Base-by-base conservation (phyloP, 1,140 invertebrate species). In the Oreohelix idahoensis region DNA sequence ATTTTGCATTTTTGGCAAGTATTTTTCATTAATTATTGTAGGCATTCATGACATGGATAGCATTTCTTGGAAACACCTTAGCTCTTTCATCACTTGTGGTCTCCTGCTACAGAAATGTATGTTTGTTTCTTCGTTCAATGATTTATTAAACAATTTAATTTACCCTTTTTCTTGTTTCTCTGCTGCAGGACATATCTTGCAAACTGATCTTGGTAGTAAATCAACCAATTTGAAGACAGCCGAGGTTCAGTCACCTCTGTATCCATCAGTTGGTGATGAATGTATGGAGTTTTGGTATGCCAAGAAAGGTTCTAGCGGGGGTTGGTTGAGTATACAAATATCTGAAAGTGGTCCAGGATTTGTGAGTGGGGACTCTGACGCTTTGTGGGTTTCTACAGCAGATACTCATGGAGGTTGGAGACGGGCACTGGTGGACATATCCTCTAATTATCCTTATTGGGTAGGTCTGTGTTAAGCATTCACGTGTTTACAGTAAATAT, bases 241-340 rank as follows among this genome's bases (percentile, higher is more conserved):
- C 5, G 63, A 29, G 8, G 32, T 66, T 66, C n/a, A 23, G 63
- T 32, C 63, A 66, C 63, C 63, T 66, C 63, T 66, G 5, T 66
- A 32, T 66, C 63, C 63, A 32, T 66, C 63, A 66, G 63, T 32
- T 66, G 63, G 63, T 66, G 63, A 66, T 66, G 63, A 66, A 32
- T 66, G 63, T 35, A 66, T 66, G 63, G 63, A 66, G 63, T 66
- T 66, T 17, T 66, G 63, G 63, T 66, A 66, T 66, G 63, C 63
- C 29, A 66, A 66, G 63, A 66, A 66, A 66, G 63, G 63, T 35
- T 66, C 63, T n/a, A 66, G 63, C 32, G 63, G 63, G n/a, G 63
- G 63, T 10, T 66, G 63, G 63, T 66, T 66, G 17, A 66, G 29
- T 66, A n/a, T 66, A 32, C 2, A 32, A 35, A 35, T 66, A 66